Percentiles rank a stretch among this genome's conserved stretches.
Evolutionary conservation across 2,113 vertebrate species (phyloP).

Genomic region (Hemichromis elongatus): DNA sequence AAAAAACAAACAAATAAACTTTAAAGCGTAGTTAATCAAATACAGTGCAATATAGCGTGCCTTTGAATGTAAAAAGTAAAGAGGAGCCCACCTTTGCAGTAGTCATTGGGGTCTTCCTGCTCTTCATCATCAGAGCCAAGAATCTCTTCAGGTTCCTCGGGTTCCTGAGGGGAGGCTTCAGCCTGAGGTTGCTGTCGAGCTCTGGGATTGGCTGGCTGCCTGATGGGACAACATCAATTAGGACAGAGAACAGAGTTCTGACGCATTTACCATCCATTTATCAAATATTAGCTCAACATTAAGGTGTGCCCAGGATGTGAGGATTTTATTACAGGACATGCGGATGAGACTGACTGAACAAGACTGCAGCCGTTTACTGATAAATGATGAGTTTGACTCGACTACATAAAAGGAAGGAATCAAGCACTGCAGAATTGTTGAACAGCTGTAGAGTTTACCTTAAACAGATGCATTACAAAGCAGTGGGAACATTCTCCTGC

Average conservation of each 20-base stretch:
- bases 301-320: neutral
- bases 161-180: conserved; percentile 85
- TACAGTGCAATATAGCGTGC: neutral
- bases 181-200: conserved; percentile 73
- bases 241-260: neutral
- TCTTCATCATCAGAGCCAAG: conserved; percentile 98
- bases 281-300: neutral
- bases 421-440: neutral
- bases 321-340: neutral
- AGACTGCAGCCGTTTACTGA: neutral
- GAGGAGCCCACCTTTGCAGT: conserved; percentile 85
- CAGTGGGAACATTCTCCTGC: neutral
- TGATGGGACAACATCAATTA: conserved; percentile 44
- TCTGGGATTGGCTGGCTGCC: conserved; percentile 82
- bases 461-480: neutral
- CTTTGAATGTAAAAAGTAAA: neutral
- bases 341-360: neutral
- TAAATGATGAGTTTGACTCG: neutral
- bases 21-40: neutral
- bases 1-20: neutral
- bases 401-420: neutral
- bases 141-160: conserved; percentile 88
- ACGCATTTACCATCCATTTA: neutral
- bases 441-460: neutral
- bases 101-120: conserved; percentile 97